These are phyloP conservation scores for Buathra laborator DNA, from an alignment of 2,888 invertebrate genomes.

Conservation along the genomic window DNA sequence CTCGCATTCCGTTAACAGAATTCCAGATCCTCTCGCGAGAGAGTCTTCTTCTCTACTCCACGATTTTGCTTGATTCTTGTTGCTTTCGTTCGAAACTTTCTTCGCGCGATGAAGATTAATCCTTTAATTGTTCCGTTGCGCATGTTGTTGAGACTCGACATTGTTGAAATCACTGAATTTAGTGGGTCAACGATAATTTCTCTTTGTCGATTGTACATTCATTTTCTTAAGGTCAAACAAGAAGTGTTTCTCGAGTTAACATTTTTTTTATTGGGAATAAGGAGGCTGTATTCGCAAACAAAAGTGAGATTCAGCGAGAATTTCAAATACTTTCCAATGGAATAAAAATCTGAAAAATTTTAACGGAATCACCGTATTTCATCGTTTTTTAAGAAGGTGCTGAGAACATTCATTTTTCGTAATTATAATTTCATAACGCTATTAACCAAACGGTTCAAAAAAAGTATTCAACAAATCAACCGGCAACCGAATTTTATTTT, in stretches of 20 bases:
- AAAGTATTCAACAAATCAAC: too few relatives aligned
- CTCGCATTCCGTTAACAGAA: constrained; percentile 65
- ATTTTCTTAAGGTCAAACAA: neutral
- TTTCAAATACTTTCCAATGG: too few relatives aligned
- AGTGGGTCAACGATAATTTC: neutral
- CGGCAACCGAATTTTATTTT: too few relatives aligned
- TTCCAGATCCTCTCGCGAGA: constrained; percentile 47
- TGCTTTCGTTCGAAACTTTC: constrained; percentile 3
- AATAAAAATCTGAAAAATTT: too few relatives aligned
- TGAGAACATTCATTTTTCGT: too few relatives aligned
- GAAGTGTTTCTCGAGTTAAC: neutral
- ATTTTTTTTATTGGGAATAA: neutral
- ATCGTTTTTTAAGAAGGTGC: too few relatives aligned
- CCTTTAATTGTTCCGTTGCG: neutral
- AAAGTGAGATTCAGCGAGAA: too few relatives aligned
- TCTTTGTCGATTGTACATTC: neutral
- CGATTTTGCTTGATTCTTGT: constrained; percentile 25
- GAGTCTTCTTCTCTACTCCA: constrained; percentile 12
- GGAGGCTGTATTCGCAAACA: too few relatives aligned
- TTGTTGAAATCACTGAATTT: neutral
- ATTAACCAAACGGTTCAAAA: too few relatives aligned
- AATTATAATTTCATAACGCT: too few relatives aligned
- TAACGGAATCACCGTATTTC: too few relatives aligned
- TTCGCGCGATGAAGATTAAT: neutral
- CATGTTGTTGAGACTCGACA: neutral